phyloP scores from a whole-genome alignment of 2,113 vertebrate species.

The Heterocephalus glaber region DNA sequence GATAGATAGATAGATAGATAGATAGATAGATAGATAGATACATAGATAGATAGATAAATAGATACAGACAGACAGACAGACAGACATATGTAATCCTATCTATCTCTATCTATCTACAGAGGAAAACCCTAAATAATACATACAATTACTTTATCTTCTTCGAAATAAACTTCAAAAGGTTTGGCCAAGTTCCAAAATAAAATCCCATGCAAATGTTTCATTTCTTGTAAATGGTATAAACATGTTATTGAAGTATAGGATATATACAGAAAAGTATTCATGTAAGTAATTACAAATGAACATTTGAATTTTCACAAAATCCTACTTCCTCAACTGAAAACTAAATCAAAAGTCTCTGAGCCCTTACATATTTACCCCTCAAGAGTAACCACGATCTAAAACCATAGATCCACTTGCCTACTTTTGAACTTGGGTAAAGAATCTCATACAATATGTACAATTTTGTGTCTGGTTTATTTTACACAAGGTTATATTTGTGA shows the following conservation, averaged over 20 bases:
- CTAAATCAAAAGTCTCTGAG: not conserved
- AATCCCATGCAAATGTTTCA: not conserved
- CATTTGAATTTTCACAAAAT: not conserved
- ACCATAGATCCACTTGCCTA: not conserved
- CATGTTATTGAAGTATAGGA: not conserved
- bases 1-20: not conserved
- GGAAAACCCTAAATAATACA: not conserved
- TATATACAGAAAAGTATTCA: not conserved
- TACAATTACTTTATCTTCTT: not conserved
- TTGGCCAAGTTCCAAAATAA: not conserved
- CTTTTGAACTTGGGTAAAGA: not conserved
- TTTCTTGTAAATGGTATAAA: not conserved
- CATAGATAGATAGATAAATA: not conserved
- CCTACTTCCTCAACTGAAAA: not conserved
- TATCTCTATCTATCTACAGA: not conserved
- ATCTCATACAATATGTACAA: not conserved
- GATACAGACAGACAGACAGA: not conserved
- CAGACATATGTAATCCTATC: too few relatives aligned
- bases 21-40: too few relatives aligned
- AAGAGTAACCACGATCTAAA: not conserved
- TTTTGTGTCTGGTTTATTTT: not conserved
- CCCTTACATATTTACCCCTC: not conserved
- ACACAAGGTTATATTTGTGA: not conserved
- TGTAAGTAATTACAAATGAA: not conserved
- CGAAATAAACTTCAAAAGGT: not conserved